phyloP scores from a whole-genome alignment of 1,140 invertebrate genomes.

The Archivesica marissinica region DNA sequence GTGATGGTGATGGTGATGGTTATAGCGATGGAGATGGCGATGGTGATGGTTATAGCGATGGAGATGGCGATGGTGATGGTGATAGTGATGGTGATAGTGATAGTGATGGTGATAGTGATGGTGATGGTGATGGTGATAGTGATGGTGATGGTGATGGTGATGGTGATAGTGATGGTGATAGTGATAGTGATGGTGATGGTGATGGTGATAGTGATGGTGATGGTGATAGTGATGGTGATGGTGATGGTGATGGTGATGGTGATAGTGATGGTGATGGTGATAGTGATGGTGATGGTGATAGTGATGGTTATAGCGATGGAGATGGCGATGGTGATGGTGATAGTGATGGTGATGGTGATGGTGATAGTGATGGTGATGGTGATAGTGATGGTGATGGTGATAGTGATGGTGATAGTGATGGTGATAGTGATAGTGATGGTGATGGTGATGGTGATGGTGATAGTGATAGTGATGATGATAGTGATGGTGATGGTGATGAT shows the following conservation, averaged over 20 bases:
- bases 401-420: neutral
- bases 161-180: neutral
- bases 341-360: conserved; percentile 1
- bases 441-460: neutral
- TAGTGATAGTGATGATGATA: neutral
- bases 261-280: neutral
- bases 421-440: conserved; percentile 1
- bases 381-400: neutral
- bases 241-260: neutral
- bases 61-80: no score
- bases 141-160: neutral
- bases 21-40: no score
- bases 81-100: no score
- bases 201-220: conserved; percentile 1
- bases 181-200: neutral
- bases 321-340: neutral
- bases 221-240: conserved; percentile 1
- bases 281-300: neutral
- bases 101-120: neutral
- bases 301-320: no score
- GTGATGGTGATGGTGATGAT: conserved; percentile 1
- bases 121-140: no score
- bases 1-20: no score
- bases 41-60: no score
- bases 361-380: conserved; percentile 1